Conservation (phyloP, 2,888 invertebrate genomes). For the Apotomis capreana region DNA sequence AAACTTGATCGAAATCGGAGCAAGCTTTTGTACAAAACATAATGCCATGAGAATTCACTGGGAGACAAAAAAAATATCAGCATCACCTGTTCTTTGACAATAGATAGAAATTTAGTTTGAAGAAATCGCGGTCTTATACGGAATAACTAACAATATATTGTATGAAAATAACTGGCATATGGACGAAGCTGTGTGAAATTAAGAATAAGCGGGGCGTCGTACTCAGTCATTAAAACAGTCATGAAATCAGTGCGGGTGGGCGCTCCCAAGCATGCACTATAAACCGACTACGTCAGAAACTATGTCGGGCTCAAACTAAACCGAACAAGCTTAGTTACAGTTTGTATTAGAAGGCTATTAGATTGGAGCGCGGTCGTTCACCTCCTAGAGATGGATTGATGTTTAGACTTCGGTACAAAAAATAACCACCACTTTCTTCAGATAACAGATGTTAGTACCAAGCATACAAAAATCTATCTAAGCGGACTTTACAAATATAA, state of each 20-base stretch:
- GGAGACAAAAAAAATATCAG: slow-evolving; percentile 23
- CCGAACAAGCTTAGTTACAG: slow-evolving; percentile 50
- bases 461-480: slow-evolving; percentile 14
- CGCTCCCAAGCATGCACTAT: slow-evolving; percentile 46
- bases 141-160: slow-evolving; percentile 3
- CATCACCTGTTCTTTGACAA: slow-evolving; percentile 33
- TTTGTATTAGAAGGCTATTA: slow-evolving; percentile 55
- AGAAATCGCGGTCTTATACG: slow-evolving; percentile 2
- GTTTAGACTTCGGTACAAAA: slow-evolving; percentile 47
- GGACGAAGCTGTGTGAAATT: slow-evolving; percentile 40
- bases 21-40: slow-evolving; percentile 47
- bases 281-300: slow-evolving; percentile 24
- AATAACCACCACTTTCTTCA: slow-evolving; percentile 15
- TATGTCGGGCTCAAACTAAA: slow-evolving; percentile 18
- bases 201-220: slow-evolving; percentile 48
- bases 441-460: slow-evolving; percentile 30
- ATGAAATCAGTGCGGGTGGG: slow-evolving; percentile 61
- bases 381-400: slow-evolving; percentile 49
- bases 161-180: neutral
- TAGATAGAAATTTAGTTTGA: slow-evolving; percentile 14
- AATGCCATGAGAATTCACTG: slow-evolving; percentile 45
- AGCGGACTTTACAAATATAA: neutral
- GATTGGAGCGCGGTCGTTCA: slow-evolving; percentile 62
- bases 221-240: slow-evolving; percentile 60
- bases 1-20: slow-evolving; percentile 53